Percentiles rank a stretch among this genome's conserved stretches.
Evolutionary conservation across 2,113 vertebrate genomes (phyloP).

Genomic region (Nothobranchius furzeri): DNA sequence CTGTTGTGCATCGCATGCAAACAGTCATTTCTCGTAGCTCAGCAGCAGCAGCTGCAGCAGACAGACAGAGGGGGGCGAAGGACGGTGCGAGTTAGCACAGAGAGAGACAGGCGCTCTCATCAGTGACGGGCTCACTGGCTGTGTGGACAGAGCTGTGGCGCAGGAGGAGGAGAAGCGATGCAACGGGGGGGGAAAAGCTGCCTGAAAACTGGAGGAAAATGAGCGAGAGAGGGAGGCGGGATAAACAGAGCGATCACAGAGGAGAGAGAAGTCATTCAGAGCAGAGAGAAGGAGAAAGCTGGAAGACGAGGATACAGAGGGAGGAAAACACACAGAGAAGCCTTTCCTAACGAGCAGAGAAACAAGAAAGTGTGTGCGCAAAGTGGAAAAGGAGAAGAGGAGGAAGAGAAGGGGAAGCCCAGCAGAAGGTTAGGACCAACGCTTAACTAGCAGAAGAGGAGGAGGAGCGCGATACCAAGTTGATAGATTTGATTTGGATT

Average conservation of each 20-base stretch:
- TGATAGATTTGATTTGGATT: slow-evolving; percentile 69
- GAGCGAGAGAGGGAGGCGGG: slow-evolving; percentile 24
- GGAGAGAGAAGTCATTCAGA: slow-evolving; percentile 60
- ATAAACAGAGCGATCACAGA: slow-evolving; percentile 44
- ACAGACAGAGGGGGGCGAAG: slow-evolving; percentile 51
- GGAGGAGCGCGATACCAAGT: slow-evolving; percentile 65
- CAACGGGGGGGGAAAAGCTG: slow-evolving; percentile 48
- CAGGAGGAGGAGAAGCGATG: slow-evolving; percentile 59
- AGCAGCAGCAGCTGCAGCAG: slow-evolving; percentile 49
- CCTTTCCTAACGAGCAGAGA: slow-evolving; percentile 37
- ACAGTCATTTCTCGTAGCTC: slow-evolving; percentile 28
- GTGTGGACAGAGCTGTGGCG: slow-evolving; percentile 66
- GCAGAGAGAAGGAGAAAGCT: slow-evolving; percentile 45
- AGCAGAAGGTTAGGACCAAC: slow-evolving; percentile 44
- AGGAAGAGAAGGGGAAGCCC: slow-evolving; percentile 42
- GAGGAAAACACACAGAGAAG: slow-evolving; percentile 38
- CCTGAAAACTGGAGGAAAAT: slow-evolving; percentile 35
- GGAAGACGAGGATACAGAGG: slow-evolving; percentile 59
- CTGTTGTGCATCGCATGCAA: slow-evolving; percentile 21
- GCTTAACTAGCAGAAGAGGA: slow-evolving; percentile 54
- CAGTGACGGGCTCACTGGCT: slow-evolving; percentile 63
- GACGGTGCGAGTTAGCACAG: slow-evolving; percentile 51
- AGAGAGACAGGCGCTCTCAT: slow-evolving; percentile 63
- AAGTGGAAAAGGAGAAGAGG: slow-evolving; percentile 54
- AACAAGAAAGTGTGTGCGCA: slow-evolving; percentile 33